Base-by-base conservation (phyloP, 2,888 invertebrate species). In the Leptinotarsa tumamoca region DNA sequence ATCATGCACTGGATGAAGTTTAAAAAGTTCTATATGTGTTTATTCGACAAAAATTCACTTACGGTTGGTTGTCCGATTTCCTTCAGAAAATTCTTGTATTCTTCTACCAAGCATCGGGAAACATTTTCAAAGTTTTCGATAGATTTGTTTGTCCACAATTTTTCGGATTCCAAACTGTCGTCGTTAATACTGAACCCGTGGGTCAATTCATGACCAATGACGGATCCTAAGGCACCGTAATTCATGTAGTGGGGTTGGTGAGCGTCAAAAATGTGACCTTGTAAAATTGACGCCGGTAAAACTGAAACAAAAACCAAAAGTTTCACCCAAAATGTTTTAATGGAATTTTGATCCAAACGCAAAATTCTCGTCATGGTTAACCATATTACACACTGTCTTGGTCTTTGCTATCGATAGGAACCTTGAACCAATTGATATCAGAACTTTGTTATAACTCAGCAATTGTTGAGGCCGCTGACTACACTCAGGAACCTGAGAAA, bases 131-230 rank as follows among this genome's bases (percentile, higher is more conserved):
- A 84, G 2, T 70, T 80, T 56, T 76, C 73, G 10, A 70, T 61
- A 3, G 83, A 82, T 51, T 63, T 75, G 15, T 81, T 79, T 2
- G 80, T 78, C 84, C 83, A 84, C 74, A 79, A 66, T 4, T 49
- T 56, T n/a, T 71, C 27, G 4, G 67, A 18, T 10, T 63, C 21
- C 17, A 56, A 52, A 23, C 72, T 68, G 17, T 74, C 68, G 14
- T 68, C 56, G 27, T 67, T 56, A 17, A 77, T 71, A 63, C 67
- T 71, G 61, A 84, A 79, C 15, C 82, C 83, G 66, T 85, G 85
- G 1, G 82, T 82, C 21, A 85, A 73, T 80, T 86, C 86, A 77
- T 87, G 86, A 10, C 86, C 87, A 58, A 87, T 84, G 18, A 86
- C 82, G 43, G 82, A 82, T 2, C 86, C 87, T 63, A 87, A 71